Base-by-base conservation (phyloP, 2,797 vertebrate genomes). In the Eutrigla gurnardus region DNA sequence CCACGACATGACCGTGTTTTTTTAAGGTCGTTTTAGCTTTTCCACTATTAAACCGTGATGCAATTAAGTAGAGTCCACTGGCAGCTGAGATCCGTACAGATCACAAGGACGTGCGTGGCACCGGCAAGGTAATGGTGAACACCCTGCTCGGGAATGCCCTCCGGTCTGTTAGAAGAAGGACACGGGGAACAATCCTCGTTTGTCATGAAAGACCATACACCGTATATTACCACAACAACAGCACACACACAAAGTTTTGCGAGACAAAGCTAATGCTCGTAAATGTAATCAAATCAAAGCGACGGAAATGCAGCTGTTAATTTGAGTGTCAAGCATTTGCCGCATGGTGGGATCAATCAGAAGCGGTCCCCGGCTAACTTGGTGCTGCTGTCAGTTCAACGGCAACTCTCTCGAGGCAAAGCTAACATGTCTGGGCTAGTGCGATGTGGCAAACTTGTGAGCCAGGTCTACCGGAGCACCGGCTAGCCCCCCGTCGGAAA, bases 101-200 rank as follows among this genome's bases (percentile, higher is more conserved):
- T 90, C 54, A 69, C 25, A 70, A 75, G 37, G 80, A 83, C 73
- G 87, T 91, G 89, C 83, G 88, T 88, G 89, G 87, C 86, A 87
- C 67, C 65, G 58, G 74, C 18, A 63, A 81, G 78, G 70, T 81
- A 84, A 91, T 88, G 86, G 87, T 88, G 83, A 73, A 80, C 81
- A 77, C 46, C 70, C 65, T 50, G 68, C 32, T 39, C 58, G 60
- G 67, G 72, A 65, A 85, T 84, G 71, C 68, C 73, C 71, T 71
- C 60, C 25, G 40, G 53, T 33, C 39, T 40, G 80, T 37, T 33
- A 62, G 32, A 57, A 54, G 47, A 25, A 39, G 18, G 58, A 65
- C 42, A 78, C 33, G 52, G 7, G 33, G 32, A 15, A 42, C 68
- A 55, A 75, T 25, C 32, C 46, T 55, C 52, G 25, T 82, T 63